These are phyloP conservation scores for Prionace glauca DNA, from an alignment of 2,797 vertebrate genomes.

Conservation along the genomic window DNA sequence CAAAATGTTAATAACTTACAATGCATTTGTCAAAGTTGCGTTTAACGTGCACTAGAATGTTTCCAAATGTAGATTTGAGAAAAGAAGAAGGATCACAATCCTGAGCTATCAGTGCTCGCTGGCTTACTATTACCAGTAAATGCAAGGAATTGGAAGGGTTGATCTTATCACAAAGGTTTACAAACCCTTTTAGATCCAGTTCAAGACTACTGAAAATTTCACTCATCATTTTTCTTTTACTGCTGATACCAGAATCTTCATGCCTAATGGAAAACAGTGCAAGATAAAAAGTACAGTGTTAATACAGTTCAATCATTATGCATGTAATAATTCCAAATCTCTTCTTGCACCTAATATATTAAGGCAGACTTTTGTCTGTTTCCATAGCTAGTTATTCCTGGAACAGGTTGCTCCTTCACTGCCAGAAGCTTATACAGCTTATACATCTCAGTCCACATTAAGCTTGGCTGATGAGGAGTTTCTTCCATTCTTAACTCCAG, in stretches of 20 bases:
- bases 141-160: conserved; percentile 45
- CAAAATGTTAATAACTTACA: conserved; percentile 44
- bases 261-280: conserved; percentile 31
- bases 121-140: conserved; percentile 45
- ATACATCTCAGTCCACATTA: no score
- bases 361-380: no score
- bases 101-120: conserved; percentile 41
- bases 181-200: conserved; percentile 45
- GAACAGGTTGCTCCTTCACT: no score
- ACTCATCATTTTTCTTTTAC: conserved; percentile 11
- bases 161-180: conserved; percentile 45
- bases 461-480: no score
- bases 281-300: neutral
- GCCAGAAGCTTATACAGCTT: no score
- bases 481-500: no score
- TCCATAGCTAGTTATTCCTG: no score
- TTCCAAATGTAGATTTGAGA: conserved; percentile 45
- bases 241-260: neutral
- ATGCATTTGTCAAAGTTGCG: conserved; percentile 49
- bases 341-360: no score
- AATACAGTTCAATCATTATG: neutral
- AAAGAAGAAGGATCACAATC: conserved; percentile 41
- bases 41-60: conserved; percentile 46
- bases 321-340: neutral
- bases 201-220: conserved; percentile 48